Percentiles rank a stretch among this genome's conserved stretches.
phyloP scores from a whole-genome alignment of 2,797 vertebrate genomes.

The Brachyalestes nurse region DNA sequence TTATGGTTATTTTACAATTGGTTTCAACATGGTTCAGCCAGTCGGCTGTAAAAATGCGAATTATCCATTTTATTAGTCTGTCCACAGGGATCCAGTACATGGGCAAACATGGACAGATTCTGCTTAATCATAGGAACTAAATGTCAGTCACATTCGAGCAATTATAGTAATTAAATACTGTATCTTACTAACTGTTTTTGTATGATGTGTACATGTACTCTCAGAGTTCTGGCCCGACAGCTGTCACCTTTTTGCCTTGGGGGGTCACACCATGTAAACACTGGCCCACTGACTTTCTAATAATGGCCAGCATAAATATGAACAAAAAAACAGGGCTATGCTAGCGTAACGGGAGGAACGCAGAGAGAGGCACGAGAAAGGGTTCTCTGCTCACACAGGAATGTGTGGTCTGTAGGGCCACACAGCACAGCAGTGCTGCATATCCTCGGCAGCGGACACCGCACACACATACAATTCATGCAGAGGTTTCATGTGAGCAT shows the following conservation, averaged over 20 bases:
- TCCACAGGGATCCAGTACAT: background rate
- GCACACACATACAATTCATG: constrained; percentile 15
- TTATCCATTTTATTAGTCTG: background rate
- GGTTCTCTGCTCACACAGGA: constrained; percentile 59
- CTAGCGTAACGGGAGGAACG: constrained; percentile 55
- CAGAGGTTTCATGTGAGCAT: constrained; percentile 29
- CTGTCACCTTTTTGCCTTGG: background rate
- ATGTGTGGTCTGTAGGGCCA: constrained; percentile 68
- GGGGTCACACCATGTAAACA: constrained; percentile 21
- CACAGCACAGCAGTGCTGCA: constrained; percentile 28
- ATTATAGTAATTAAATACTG: too few species aligned
- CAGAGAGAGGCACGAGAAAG: constrained; percentile 66
- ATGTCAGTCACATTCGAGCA: background rate
- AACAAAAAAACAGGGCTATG: constrained; percentile 68
- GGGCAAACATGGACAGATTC: background rate
- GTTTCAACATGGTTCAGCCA: background rate
- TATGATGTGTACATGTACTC: background rate
- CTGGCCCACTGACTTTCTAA: constrained; percentile 68
- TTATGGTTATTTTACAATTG: background rate
- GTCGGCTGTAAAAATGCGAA: background rate
- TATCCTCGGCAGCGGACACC: constrained; percentile 52
- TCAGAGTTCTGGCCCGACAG: background rate
- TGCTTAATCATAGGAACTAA: background rate
- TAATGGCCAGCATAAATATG: constrained; percentile 71
- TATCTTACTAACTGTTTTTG: background rate